phyloP scores from a whole-genome alignment of 2,888 invertebrate species.

The Dicyrtomina minuta region DNA sequence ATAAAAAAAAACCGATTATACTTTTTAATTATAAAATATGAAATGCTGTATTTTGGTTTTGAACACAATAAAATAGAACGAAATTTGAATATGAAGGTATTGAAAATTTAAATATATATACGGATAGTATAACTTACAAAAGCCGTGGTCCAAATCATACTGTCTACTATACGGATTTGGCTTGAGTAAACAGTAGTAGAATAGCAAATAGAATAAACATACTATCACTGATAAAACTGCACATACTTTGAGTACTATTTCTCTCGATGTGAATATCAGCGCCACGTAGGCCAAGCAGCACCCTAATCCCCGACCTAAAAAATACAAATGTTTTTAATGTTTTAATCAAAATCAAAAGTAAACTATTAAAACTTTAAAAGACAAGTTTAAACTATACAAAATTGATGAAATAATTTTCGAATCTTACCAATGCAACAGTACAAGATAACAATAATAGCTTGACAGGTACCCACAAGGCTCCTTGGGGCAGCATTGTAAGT shows the following conservation, averaged over 20 bases:
- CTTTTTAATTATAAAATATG: background rate
- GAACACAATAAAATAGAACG: background rate
- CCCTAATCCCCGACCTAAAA: slow-evolving; percentile 51
- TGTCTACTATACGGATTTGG: slow-evolving; percentile 45
- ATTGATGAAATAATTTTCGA: background rate
- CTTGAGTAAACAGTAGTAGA: slow-evolving; percentile 49
- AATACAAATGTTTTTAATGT: slow-evolving; percentile 2
- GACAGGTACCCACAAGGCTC: slow-evolving; percentile 50
- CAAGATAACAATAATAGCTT: slow-evolving; percentile 48
- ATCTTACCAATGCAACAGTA: slow-evolving; percentile 50
- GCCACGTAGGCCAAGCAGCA: slow-evolving; percentile 45
- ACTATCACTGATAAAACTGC: slow-evolving; percentile 44
- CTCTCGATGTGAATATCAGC: slow-evolving; percentile 42
- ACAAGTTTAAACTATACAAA: too few species aligned
- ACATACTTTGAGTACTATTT: slow-evolving; percentile 44
- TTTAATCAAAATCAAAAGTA: slow-evolving; percentile 2
- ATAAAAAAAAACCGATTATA: slow-evolving; percentile 16
- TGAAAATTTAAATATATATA: too few species aligned
- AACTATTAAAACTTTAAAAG: too few species aligned
- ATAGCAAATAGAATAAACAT: slow-evolving; percentile 45
- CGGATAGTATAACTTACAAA: too few species aligned
- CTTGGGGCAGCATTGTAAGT: slow-evolving; percentile 50
- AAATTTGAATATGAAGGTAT: background rate
- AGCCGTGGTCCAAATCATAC: too few species aligned
- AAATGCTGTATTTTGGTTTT: slow-evolving; percentile 1